phyloP scores from a whole-genome alignment of 1,140 invertebrate species.

The Eumaeus atala region DNA sequence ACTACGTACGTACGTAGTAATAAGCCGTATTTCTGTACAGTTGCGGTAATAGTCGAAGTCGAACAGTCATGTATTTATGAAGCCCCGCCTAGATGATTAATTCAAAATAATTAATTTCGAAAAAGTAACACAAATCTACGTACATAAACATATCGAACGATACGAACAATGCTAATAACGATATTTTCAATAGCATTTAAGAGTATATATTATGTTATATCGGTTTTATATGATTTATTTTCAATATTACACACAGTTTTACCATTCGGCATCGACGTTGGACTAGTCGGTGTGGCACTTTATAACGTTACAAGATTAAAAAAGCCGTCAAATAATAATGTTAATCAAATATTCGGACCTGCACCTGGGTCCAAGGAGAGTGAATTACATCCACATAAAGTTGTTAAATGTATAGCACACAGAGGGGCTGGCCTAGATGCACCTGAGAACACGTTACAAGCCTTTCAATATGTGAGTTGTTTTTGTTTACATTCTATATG shows the following conservation, averaged over 20 bases:
- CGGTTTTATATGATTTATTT: conserved; percentile 39
- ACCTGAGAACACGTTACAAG: conserved; percentile 83
- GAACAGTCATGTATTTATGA: background rate
- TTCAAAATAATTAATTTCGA: conserved; percentile 19
- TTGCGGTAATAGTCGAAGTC: too few relatives aligned
- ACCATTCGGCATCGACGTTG: conserved; percentile 56
- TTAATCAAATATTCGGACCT: conserved; percentile 52
- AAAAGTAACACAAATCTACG: conserved; percentile 7
- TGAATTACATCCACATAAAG: conserved; percentile 40
- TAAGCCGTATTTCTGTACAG: too few relatives aligned
- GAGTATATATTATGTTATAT: conserved; percentile 38
- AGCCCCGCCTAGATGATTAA: conserved; percentile 31
- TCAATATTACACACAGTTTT: conserved; percentile 50
- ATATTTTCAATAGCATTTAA: conserved; percentile 38
- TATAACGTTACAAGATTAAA: conserved; percentile 52
- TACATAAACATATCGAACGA: conserved; percentile 37
- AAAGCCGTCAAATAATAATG: conserved; percentile 44
- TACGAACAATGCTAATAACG: conserved; percentile 49
- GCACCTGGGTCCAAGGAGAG: conserved; percentile 43
- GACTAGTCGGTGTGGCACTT: conserved; percentile 41
- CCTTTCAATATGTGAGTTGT: conserved; percentile 79
- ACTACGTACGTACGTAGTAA: too few relatives aligned
- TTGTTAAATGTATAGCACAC: conserved; percentile 76
- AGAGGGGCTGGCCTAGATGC: conserved; percentile 82
- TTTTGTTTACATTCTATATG: background rate